phyloP scores from a whole-genome alignment of 2,797 vertebrate species.

The Distichodus sexfasciatus region DNA sequence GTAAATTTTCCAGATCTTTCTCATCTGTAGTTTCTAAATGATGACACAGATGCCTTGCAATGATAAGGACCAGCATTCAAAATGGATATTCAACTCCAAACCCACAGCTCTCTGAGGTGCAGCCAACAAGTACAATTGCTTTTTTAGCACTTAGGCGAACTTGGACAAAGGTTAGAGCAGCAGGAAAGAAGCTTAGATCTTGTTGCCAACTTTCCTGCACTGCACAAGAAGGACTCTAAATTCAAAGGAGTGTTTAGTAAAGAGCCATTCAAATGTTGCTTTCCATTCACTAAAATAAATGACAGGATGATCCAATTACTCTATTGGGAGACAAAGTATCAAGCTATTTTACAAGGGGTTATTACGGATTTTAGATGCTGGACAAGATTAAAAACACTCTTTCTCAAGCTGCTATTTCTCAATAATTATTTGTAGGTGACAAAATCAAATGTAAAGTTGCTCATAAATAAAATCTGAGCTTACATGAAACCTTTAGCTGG shows the following conservation, averaged over 20 bases:
- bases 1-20: neutral
- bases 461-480: too few relatives aligned
- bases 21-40: neutral
- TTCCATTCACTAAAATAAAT: neutral
- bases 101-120: neutral
- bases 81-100: neutral
- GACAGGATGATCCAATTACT: neutral
- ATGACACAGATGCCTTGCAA: neutral
- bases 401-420: too few relatives aligned
- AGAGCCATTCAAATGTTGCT: neutral
- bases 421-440: too few relatives aligned
- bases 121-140: neutral
- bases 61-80: neutral
- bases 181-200: neutral
- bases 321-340: too few relatives aligned
- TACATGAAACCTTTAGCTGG: too few relatives aligned
- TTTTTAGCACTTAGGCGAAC: neutral
- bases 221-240: neutral
- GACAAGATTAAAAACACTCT: too few relatives aligned
- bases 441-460: too few relatives aligned
- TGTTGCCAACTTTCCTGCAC: neutral
- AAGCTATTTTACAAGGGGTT: too few relatives aligned
- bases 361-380: too few relatives aligned
- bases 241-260: neutral
- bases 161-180: neutral